Conservation (phyloP, 2,113 vertebrate species). For the Phoxinus phoxinus region DNA sequence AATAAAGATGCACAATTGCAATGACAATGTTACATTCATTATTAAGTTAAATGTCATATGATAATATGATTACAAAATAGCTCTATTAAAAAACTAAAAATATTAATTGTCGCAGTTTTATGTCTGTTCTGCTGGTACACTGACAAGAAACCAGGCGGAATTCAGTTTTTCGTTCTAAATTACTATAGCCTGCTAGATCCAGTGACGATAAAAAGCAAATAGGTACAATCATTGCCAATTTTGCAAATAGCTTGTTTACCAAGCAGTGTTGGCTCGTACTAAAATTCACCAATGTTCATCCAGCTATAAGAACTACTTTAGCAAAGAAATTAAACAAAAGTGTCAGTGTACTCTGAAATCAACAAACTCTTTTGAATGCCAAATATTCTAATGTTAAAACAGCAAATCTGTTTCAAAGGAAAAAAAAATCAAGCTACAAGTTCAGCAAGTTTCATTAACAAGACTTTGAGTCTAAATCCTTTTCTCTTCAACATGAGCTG, state of each 20-base stretch:
- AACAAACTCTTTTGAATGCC: neutral
- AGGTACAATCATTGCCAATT: constrained; percentile 14
- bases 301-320: neutral
- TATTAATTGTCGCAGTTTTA: neutral
- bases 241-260: neutral
- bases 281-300: neutral
- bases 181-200: neutral
- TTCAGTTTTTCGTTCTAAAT: neutral
- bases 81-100: neutral
- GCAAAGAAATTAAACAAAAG: too few species aligned
- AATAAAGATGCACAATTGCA: neutral
- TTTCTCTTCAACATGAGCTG: neutral
- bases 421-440: neutral
- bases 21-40: neutral
- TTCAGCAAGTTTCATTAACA: neutral
- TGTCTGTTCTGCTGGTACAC: neutral
- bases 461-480: neutral
- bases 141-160: neutral
- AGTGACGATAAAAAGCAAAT: neutral
- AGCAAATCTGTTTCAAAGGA: neutral
- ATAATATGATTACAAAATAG: neutral
- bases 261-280: neutral
- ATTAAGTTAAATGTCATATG: neutral
- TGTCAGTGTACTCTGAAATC: neutral
- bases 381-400: neutral